A percentile compares a stretch with the other conserved stretches of the same genome.
These are phyloP conservation scores for Gymnarchus niloticus DNA, from an alignment of 2,113 vertebrate genomes.

Conservation along the genomic window DNA sequence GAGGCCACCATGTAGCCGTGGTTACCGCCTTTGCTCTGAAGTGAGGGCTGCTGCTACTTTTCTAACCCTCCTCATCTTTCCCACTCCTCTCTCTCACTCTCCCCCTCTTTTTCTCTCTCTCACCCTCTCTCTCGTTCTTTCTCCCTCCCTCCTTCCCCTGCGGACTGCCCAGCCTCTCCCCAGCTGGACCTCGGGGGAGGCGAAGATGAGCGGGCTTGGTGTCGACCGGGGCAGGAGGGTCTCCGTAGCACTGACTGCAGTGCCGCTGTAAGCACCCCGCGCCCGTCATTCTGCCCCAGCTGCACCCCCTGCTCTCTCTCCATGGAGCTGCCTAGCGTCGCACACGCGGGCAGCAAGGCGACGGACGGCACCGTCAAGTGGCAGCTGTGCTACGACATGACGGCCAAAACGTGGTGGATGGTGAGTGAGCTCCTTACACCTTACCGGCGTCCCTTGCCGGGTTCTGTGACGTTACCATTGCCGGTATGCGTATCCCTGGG, in stretches of 20 bases:
- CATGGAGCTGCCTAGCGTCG: constrained; percentile 46
- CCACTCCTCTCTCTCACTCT: neutral
- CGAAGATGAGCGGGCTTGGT: constrained; percentile 40
- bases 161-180: neutral
- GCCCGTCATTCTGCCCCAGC: constrained; percentile 2
- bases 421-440: constrained; percentile 62
- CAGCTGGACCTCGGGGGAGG: constrained; percentile 14
- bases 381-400: constrained; percentile 83
- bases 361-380: constrained; percentile 67
- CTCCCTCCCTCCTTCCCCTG: constrained; percentile 23
- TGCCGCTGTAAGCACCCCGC: neutral
- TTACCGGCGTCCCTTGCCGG: too few species aligned
- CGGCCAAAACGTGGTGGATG: constrained; percentile 90
- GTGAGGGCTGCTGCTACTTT: constrained; percentile 30
- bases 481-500: neutral
- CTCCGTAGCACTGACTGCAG: neutral
- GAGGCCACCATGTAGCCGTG: constrained; percentile 17
- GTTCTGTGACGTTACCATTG: neutral
- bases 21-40: constrained; percentile 26
- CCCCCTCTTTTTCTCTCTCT: neutral
- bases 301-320: constrained; percentile 5
- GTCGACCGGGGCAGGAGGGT: constrained; percentile 33
- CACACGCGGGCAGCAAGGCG: constrained; percentile 35
- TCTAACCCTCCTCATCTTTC: constrained; percentile 35
- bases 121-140: neutral